phyloP scores from a whole-genome alignment of 2,797 vertebrate genomes.

The Odontamblyopus rebecca region DNA sequence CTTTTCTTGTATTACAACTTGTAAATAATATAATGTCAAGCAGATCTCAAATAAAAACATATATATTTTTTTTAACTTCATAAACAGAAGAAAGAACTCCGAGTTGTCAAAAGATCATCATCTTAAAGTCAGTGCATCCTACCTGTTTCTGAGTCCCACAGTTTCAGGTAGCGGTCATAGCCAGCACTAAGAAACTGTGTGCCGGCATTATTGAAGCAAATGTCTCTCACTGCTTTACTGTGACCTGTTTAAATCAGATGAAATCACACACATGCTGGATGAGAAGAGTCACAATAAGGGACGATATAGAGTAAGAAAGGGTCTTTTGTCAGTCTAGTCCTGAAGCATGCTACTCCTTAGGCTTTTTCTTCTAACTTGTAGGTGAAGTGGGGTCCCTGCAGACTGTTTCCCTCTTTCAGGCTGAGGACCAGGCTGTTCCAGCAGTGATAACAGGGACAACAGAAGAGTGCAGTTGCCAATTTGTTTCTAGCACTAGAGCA shows the following conservation, averaged over 20 bases:
- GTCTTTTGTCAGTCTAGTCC: constrained; percentile 27
- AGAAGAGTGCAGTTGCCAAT: constrained; percentile 32
- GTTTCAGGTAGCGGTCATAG: constrained; percentile 94
- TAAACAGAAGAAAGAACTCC: neutral
- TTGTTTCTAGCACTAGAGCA: constrained; percentile 19
- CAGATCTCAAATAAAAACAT: no score
- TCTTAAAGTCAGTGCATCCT: constrained; percentile 18
- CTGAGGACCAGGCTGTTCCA: constrained; percentile 37
- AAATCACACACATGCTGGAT: constrained; percentile 8
- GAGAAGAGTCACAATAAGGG: constrained; percentile 11
- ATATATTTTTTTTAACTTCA: neutral
- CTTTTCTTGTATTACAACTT: neutral
- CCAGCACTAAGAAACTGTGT: constrained; percentile 93
- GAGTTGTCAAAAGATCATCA: neutral
- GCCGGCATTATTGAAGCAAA: constrained; percentile 93
- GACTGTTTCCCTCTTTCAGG: constrained; percentile 44
- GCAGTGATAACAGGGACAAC: constrained; percentile 48
- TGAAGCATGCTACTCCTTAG: constrained; percentile 21
- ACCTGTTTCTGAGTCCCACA: constrained; percentile 99
- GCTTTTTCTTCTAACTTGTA: constrained; percentile 23
- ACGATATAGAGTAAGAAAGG: constrained; percentile 6
- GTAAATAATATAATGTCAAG: no score
- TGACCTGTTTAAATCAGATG: constrained; percentile 78
- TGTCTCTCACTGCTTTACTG: constrained; percentile 96
- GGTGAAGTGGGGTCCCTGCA: constrained; percentile 43